Evolutionary conservation across 1,140 invertebrate genomes (phyloP), one percentile per base, ranked within the genome.

Genomic region (Drosophila varians): DNA sequence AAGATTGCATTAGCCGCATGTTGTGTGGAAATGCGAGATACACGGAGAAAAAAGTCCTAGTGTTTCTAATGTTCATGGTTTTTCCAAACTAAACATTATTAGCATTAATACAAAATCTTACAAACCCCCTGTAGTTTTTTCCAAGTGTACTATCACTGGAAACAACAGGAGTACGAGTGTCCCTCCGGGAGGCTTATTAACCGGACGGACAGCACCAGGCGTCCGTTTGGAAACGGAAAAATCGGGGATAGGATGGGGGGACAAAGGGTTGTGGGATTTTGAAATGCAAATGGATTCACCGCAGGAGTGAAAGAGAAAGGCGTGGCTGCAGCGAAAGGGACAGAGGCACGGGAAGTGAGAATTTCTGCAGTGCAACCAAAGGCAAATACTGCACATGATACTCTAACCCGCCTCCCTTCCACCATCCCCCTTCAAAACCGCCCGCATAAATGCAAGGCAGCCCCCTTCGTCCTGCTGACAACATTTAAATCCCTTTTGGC

Each of bases 401-500:
- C 57, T 16, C 6, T n/a, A n/a, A n/a, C n/a, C n/a, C n/a, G n/a
- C n/a, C 28, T 53, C 52, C 47, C 6, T 7, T 18, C 28, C n/a
- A 14, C 46, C 8, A 31, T 31, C 18, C 40, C 19, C 31, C 8
- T 8, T 3, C 19, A 3, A n/a, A n/a, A 19, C 14, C 53, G 6
- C 14, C 36, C 51, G 79, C 78, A 83, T 84, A 72, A 84, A 83
- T 83, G 79, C 71, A 84, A 74, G 34, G 12, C 79, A 75, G 42
- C 51, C 58, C 53, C 6, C 12, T 5, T 2, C 4, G 4, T 7
- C 38, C 31, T 48, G 60, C 25, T 36, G 75, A 65, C 80, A 86
- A 83, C 80, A 86, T 83, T 83, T 83, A 75, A 83, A 83, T 83
- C 79, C 79, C 71, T 61, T 62, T 70, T 83, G 74, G 70, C 58